Evolutionary conservation across 2,888 invertebrate species (phyloP), one percentile per base, ranked within the genome.

Genomic region (Pseudococcus longispinus): DNA sequence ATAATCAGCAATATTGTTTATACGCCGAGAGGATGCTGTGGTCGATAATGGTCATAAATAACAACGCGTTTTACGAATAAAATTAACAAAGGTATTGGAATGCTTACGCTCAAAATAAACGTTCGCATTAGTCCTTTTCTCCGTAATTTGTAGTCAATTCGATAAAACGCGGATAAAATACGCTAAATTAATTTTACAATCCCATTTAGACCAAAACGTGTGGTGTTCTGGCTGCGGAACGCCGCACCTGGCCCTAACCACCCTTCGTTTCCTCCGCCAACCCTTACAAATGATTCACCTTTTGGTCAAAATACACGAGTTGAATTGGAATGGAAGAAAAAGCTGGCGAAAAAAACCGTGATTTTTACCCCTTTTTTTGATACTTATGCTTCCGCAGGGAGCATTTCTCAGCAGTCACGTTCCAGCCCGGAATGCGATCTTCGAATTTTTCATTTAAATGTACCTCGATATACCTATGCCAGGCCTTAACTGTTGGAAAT

Each of bases 71-170:
- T 74, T 37, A 74, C 74, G 74, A 32, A 74, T 74, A 74, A 74
- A 74, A 74, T 74, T 74, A 74, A 74, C 74, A 74, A 74, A 74
- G 74, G 74, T 74, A 51, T 51, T 74, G 74, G 74, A 74, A 74
- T 74, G 74, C 74, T 74, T 74, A 74, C 74, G 74, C 74, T 74
- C 74, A 74, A 74, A 74, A 74, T 74, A 74, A 74, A 74, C 74
- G 74, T 37, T 74, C 74, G 74, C 37, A 74, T 74, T 74, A 74
- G 74, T 74, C 74, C 74, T 74, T 74, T 74, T 74, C 74, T 51
- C 37, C 51, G 74, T 74, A 74, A 74, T 74, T 74, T 74, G 74
- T 74, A 74, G 74, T 74, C 74, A 74, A 74, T 74, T 74, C 74
- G 74, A 74, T 74, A 74, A 74, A 74, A 74, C 74, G n/a, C 51